Base-by-base conservation (phyloP, 2,797 vertebrate genomes). In the Selene dorsalis region DNA sequence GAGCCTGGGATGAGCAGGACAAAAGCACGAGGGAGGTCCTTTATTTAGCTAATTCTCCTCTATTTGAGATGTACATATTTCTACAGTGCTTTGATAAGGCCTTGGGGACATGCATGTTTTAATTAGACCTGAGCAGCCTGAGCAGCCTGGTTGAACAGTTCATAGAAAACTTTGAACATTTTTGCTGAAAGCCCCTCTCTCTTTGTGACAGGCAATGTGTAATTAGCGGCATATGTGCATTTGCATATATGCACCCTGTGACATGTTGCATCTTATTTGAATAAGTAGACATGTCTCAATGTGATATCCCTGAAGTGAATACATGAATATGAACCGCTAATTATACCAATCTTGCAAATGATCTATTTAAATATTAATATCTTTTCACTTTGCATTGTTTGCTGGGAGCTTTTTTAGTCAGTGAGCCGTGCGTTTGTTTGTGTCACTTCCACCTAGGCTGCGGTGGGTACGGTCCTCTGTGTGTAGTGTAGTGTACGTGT, bases 331-430 rank as follows among this genome's bases (percentile, higher is more conserved):
- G 93, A 94, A 89, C 47, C 53, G 73, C 90, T 95, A 95, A 95
- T 95, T 95, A 95, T 92, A 92, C 88, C 91, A 92, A 93, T 94
- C 91, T 94, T 93, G 91, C 92, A 95, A 95, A 95, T 92, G 75
- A 94, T 94, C 91, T 94, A 84, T 93, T 94, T 92, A 94, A 94
- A 94, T 94, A 94, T 94, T 94, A 94, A 95, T 95, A 92, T 89
- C 74, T 88, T 87, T 93, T 92, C 87, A 90, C 87, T 92, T 93
- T 93, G 88, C 89, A 92, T 93, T 93, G 89, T 94, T 94, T 85
- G 90, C 91, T 91, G 83, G 52, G 68, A 89, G 91, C 84, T 78
- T 89, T 91, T 91, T 90, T 80, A 87, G 90, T 91, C 88, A 87
- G 79, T 30, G 87, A 88, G 87, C 83, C 83, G 87, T 84, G 85